A percentile compares a stretch with the other conserved stretches of the same genome.
phyloP scores from a whole-genome alignment of 2,888 invertebrate species.

The Conchocele bisecta region DNA sequence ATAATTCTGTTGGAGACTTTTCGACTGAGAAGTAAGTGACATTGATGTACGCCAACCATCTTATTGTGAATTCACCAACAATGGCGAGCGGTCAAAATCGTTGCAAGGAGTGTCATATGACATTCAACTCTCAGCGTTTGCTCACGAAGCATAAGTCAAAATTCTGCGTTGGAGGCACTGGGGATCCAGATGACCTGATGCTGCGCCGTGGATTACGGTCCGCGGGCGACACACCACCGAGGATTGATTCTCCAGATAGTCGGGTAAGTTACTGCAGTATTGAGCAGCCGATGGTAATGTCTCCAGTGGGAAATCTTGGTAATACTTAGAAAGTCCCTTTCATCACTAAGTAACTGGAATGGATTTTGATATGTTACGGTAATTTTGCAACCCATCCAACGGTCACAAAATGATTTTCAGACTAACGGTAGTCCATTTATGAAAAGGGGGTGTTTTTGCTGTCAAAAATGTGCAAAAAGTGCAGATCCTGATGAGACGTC shows the following conservation, averaged over 20 bases:
- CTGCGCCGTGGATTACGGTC: constrained; percentile 63
- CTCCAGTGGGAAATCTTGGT: no score
- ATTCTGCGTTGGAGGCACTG: constrained; percentile 76
- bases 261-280: constrained; percentile 39
- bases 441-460: no score
- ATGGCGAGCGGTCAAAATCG: constrained; percentile 45
- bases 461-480: no score
- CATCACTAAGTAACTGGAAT: no score
- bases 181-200: constrained; percentile 70
- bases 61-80: constrained; percentile 36
- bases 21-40: no score
- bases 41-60: constrained; percentile 42
- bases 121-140: constrained; percentile 68
- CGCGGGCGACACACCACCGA: constrained; percentile 37
- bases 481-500: no score
- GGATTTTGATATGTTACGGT: no score
- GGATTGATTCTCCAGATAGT: constrained; percentile 60
- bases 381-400: no score
- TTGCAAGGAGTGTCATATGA: constrained; percentile 78
- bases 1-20: no score
- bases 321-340: no score
- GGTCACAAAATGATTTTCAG: no score
- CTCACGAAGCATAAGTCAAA: constrained; percentile 74
- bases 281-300: neutral
- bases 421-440: no score